Base-by-base conservation (phyloP, 2,888 invertebrate species). In the Melipona bicolor region DNA sequence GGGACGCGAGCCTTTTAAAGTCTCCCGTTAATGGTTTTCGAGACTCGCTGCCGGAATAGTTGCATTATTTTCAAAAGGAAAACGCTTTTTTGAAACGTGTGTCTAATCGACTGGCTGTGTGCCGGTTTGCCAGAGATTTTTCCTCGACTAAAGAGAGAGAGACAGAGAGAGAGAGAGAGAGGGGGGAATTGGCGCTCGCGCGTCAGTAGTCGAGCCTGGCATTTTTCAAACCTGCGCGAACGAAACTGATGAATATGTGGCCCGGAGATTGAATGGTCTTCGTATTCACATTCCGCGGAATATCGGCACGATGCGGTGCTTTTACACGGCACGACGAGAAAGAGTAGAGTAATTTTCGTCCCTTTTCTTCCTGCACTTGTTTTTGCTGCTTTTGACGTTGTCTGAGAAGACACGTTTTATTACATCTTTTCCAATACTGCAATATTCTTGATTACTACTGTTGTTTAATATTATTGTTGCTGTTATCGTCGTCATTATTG, bases 191-290 rank as follows among this genome's bases (percentile, higher is more conserved):
- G 32, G 32, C 32, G 32, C 32, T 32, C 27, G 27, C 27, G 32
- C 13, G 27, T 1, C 11, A 9, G 9, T 9, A 19, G 36, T 9
- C 54, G 19, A 70, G 43, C 36, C 27, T 21, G n/a, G 32, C n/a
- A 59, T 68, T 83, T 69, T 71, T 21, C 50, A 52, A 67, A 78
- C 24, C 50, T 50, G 11, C n/a, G 19, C 19, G 50, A 36, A 54
- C 59, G 67, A 19, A 67, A 59, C 56, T 59, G 62, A 11, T 21
- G 68, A 32, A 72, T 56, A n/a, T 24, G 21, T 24, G 32, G 11
- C 49, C 19, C 17, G 17, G 56, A 56, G 71, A 56, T 24, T 36
- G 74, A 85, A 88, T 75, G 71, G 79, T 79, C 77, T 69, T 67
- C 68, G 61, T 74, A 75, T 81, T 56, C 71, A 77, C 61, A 74